phyloP scores from a whole-genome alignment of 2,113 vertebrate species.

The Crotalus horridus region DNA sequence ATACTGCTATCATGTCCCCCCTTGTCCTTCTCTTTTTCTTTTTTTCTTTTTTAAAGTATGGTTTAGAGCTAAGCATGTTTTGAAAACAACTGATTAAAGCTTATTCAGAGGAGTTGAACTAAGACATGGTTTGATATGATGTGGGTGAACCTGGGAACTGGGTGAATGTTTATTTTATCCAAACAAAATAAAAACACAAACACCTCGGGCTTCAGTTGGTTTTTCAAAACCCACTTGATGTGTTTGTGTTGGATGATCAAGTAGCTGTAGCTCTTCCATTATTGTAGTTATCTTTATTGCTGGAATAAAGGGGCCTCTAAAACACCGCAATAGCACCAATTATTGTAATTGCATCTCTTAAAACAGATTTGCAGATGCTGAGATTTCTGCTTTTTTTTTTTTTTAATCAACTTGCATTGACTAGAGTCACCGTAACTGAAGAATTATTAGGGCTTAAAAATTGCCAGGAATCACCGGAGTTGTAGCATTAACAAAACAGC shows the following conservation, averaged over 20 bases:
- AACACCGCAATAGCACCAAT: neutral
- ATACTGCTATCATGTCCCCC: no score
- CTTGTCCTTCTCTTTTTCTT: no score
- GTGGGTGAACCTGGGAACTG: neutral
- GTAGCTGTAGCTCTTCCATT: neutral
- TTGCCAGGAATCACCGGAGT: slow-evolving; percentile 20
- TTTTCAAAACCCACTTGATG: neutral
- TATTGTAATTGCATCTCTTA: neutral
- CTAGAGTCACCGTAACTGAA: neutral
- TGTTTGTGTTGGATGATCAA: neutral
- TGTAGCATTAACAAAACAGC: slow-evolving; percentile 7
- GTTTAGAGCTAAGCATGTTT: no score
- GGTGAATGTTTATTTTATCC: neutral
- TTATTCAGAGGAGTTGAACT: neutral
- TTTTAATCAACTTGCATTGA: neutral
- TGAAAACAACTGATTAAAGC: no score
- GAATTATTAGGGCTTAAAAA: neutral
- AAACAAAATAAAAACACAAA: neutral
- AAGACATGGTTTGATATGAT: neutral
- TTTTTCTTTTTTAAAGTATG: no score
- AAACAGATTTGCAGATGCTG: neutral
- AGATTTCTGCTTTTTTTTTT: neutral
- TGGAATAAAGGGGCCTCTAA: neutral
- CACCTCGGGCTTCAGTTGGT: neutral
- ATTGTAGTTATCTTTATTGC: neutral